Conservation (phyloP, 2,113 vertebrate species). For the Puffinus mauretanicus region DNA sequence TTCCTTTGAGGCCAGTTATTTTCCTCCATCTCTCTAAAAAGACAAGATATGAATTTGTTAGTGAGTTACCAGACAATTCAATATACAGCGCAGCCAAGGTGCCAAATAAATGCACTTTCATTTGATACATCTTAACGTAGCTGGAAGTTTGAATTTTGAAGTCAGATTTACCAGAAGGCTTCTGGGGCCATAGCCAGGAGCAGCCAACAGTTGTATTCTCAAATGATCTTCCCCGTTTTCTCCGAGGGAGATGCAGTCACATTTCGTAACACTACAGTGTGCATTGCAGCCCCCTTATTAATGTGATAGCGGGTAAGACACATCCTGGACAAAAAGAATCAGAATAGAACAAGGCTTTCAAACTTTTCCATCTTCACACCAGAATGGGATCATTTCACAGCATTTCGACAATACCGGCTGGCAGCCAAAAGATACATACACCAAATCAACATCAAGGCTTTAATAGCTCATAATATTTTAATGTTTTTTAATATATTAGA, state of each 20-base stretch:
- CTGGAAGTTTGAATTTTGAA: slow-evolving; percentile 23
- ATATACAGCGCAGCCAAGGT: background rate
- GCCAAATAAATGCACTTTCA: background rate
- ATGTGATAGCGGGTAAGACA: background rate
- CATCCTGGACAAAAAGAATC: background rate
- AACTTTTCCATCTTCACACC: background rate
- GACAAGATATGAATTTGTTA: slow-evolving; percentile 16
- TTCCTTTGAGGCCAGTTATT: slow-evolving; percentile 28
- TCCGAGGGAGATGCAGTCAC: background rate
- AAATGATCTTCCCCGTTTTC: background rate
- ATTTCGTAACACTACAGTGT: background rate
- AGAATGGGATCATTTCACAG: background rate
- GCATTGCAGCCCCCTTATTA: background rate
- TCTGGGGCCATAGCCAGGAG: background rate
- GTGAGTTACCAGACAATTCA: slow-evolving; percentile 1
- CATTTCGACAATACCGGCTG: background rate
- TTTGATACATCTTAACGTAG: background rate
- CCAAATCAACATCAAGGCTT: background rate
- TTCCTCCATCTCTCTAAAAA: slow-evolving; percentile 5
- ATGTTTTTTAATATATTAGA: background rate
- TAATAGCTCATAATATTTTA: background rate
- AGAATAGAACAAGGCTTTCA: background rate
- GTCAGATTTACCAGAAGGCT: background rate
- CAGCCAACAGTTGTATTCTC: background rate
- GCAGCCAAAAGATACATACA: background rate